Conservation (phyloP, 2,797 vertebrate genomes). For the Danionella dracula region DNA sequence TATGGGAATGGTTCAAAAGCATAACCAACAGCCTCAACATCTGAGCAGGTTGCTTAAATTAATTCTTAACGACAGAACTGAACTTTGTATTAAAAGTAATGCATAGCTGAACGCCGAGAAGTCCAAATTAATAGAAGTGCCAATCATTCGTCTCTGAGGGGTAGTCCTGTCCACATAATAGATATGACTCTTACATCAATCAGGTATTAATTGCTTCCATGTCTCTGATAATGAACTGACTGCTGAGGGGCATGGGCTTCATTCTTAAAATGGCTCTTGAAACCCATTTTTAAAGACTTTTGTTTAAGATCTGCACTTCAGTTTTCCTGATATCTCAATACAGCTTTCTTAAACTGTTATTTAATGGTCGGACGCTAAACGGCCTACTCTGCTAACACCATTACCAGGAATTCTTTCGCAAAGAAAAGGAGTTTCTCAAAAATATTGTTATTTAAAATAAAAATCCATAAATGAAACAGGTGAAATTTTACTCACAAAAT, state of each 20-base stretch:
- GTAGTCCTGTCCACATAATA: conserved; percentile 37
- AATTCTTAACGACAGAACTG: conserved; percentile 44
- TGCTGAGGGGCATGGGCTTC: conserved; percentile 35
- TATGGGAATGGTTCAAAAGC: conserved; percentile 4
- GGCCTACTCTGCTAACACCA: conserved; percentile 35
- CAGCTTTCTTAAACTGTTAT: conserved; percentile 18
- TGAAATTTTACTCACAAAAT: no score
- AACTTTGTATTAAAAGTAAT: conserved; percentile 29
- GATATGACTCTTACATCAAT: conserved; percentile 43
- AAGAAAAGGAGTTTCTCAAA: not conserved
- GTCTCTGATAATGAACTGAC: conserved; percentile 32
- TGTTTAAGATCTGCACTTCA: conserved; percentile 42
- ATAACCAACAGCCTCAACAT: no score
- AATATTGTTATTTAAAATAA: no score
- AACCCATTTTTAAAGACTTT: conserved; percentile 46
- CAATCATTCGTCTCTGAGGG: conserved; percentile 49
- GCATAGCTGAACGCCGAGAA: conserved; percentile 26
- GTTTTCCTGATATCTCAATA: conserved; percentile 48
- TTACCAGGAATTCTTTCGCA: not conserved
- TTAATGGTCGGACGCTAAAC: conserved; percentile 31
- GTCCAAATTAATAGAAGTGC: conserved; percentile 51
- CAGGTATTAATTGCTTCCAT: conserved; percentile 50
- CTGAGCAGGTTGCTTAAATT: conserved; percentile 26
- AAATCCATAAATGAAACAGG: no score
- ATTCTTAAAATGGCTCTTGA: conserved; percentile 21